Conservation (phyloP, 2,888 invertebrate genomes). For the Polymixis flavicincta region DNA sequence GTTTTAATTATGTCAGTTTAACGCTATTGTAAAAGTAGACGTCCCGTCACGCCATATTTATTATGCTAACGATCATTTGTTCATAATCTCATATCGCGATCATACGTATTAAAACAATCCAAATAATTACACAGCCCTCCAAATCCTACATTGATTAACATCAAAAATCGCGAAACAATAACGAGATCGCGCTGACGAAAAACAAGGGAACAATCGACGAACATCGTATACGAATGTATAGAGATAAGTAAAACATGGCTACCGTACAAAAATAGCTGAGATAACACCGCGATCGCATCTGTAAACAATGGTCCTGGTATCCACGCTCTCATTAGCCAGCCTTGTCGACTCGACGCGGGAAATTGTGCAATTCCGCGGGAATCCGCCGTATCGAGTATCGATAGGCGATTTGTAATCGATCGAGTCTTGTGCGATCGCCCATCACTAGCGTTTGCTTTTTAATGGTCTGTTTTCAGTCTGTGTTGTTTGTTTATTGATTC, state of each 20-base stretch:
- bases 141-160: constrained; percentile 71
- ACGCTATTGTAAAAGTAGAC: constrained; percentile 35
- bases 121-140: constrained; percentile 72
- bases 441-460: constrained; percentile 65
- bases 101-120: constrained; percentile 74
- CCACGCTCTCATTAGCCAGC: constrained; percentile 89
- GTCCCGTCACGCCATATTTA: constrained; percentile 57
- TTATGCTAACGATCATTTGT: constrained; percentile 62
- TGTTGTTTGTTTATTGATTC: constrained; percentile 11
- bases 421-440: constrained; percentile 70
- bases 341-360: constrained; percentile 81
- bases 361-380: constrained; percentile 85
- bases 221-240: constrained; percentile 78
- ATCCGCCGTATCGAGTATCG: constrained; percentile 81
- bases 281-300: constrained; percentile 85
- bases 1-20: constrained; percentile 39
- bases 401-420: constrained; percentile 83
- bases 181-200: constrained; percentile 82
- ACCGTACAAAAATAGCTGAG: constrained; percentile 87
- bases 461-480: constrained; percentile 47
- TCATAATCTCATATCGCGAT: constrained; percentile 64
- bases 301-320: constrained; percentile 87
- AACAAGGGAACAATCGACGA: constrained; percentile 83
- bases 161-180: constrained; percentile 74
- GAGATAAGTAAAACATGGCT: constrained; percentile 88